These are phyloP conservation scores for Dysmachus trigonus DNA, from an alignment of 2,888 invertebrate genomes.

Conservation along the genomic window DNA sequence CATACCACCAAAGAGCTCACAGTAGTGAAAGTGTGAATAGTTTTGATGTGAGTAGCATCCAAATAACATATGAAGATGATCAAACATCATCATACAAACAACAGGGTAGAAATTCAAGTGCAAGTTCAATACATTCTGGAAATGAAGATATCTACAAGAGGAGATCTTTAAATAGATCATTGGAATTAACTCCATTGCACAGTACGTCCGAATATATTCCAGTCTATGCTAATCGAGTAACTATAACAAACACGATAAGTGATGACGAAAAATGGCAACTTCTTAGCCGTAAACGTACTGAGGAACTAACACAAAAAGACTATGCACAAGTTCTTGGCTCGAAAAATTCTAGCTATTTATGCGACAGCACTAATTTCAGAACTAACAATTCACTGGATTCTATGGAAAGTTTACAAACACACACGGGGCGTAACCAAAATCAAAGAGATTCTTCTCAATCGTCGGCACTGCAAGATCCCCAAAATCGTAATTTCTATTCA, in stretches of 20 bases:
- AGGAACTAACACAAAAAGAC: constrained; percentile 53
- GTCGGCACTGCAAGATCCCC: constrained; percentile 51
- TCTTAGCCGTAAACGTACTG: constrained; percentile 60
- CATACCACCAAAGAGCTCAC: constrained; percentile 59
- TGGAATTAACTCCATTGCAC: constrained; percentile 60
- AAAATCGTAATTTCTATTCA: constrained; percentile 58
- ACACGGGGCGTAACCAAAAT: neutral
- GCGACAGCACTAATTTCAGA: constrained; percentile 8
- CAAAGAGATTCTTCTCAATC: constrained; percentile 55
- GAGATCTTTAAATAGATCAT: constrained; percentile 37
- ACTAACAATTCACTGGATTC: neutral
- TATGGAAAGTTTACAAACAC: neutral
- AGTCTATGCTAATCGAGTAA: constrained; percentile 62
- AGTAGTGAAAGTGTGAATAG: constrained; percentile 60
- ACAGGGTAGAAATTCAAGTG: neutral
- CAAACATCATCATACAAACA: neutral
- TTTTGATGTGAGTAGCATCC: constrained; percentile 57
- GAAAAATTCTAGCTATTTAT: constrained; percentile 41
- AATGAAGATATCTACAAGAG: constrained; percentile 3
- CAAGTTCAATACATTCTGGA: neutral
- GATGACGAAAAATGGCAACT: constrained; percentile 65
- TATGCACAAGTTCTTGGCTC: constrained; percentile 51
- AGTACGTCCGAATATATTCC: constrained; percentile 60
- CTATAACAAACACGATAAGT: constrained; percentile 59
- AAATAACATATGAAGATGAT: constrained; percentile 54